Evolutionary conservation across 2,797 vertebrate species (phyloP).

Genomic region (Lepus townsendii): DNA sequence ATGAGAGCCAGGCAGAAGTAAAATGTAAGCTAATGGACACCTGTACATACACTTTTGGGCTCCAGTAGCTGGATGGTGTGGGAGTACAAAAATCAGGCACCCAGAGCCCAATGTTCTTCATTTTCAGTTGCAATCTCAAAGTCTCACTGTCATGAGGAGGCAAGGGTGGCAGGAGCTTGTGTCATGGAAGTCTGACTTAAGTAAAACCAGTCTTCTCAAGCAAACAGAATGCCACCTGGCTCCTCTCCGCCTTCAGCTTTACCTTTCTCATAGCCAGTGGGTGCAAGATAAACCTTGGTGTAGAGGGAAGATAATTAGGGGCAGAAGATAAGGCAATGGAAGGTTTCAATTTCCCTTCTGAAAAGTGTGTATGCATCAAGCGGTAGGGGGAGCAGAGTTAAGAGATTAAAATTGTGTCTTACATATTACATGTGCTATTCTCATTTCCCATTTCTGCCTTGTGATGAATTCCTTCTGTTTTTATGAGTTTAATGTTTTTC

Average conservation of each 20-base stretch:
- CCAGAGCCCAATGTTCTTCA: no score
- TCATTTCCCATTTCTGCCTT: neutral
- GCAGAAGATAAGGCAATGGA: neutral
- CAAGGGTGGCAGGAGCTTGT: no score
- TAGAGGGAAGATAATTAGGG: neutral
- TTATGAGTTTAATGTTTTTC: conserved; percentile 54
- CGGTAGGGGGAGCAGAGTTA: neutral
- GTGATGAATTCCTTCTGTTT: conserved; percentile 18
- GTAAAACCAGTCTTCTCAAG: neutral
- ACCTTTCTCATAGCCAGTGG: neutral
- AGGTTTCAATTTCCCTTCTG: neutral
- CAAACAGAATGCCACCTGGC: neutral
- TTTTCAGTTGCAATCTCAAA: neutral
- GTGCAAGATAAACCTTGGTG: neutral
- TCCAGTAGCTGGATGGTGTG: accelerated
- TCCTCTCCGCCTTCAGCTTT: neutral
- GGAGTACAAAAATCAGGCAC: neutral
- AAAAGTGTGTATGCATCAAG: neutral
- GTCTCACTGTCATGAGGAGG: accelerated
- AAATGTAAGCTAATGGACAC: neutral
- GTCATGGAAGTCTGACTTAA: neutral
- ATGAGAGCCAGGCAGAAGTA: neutral
- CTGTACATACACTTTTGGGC: neutral
- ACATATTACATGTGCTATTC: neutral
- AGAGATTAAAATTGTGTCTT: neutral